Evolutionary conservation across 2,113 vertebrate species (phyloP), one percentile per base, ranked within the genome.

Genomic region (Platichthys stellatus): DNA sequence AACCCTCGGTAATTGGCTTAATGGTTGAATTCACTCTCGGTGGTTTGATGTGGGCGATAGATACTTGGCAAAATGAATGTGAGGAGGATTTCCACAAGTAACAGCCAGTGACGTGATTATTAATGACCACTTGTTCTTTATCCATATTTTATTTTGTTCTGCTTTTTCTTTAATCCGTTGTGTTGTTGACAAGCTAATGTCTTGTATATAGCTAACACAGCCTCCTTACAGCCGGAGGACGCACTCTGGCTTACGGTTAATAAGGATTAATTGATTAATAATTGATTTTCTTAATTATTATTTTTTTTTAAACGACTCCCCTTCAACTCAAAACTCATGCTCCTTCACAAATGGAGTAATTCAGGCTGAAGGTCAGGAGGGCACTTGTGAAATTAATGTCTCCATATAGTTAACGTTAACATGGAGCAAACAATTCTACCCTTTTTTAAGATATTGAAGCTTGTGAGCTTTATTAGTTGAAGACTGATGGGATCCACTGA

Each of bases 31-130:
- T 47, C 1, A 10, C 57, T 74, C 56, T 18, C 3, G 4, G 10
- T 47, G 63, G 72, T 86, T 74, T 54, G 63, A 71, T 62, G 61
- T 20, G 11, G 61, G 49, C 65, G 79, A 71, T 86, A 79, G 74
- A 51, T 51, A 18, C 47, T 51, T 81, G 81, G 87, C 83, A 84
- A 88, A 88, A 81, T 87, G 82, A 88, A 89, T 87, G 76, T 90
- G 88, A 89, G 87, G 85, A 86, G 85, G 83, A 78, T 69, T 82
- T 85, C 69, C 57, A 80, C 63, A 65, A 57, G 53, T 75, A 78
- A 80, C 62, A 80, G 78, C 80, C 76, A 75, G 66, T 70, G 56
- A 91, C 77, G 81, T 67, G 60, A 80, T 74, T 15, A 73, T 72
- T 74, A 75, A 86, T 82, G 63, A 80, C 81, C 71, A 81, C 80